These are phyloP conservation scores for Acipenser transmontanus DNA, from an alignment of 2,797 vertebrate species.

Conservation along the genomic window DNA sequence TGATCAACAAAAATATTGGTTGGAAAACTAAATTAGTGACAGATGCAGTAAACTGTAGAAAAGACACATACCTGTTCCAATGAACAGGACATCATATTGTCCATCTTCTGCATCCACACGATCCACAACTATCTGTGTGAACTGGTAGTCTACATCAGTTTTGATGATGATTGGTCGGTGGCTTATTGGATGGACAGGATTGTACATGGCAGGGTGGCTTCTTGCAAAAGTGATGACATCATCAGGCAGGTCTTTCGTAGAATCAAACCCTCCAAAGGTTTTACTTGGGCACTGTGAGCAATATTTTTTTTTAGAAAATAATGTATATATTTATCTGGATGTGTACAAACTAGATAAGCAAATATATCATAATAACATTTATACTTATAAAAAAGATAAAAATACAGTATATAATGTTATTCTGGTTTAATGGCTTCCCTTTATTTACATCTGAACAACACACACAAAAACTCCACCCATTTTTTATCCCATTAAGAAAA, in stretches of 20 bases:
- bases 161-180: constrained; percentile 90
- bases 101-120: constrained; percentile 94
- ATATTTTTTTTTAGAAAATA: constrained; percentile 7
- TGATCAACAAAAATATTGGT: too few relatives aligned
- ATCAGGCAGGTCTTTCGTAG: constrained; percentile 94
- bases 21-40: too few relatives aligned
- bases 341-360: background rate
- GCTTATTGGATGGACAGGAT: constrained; percentile 85
- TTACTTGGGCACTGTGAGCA: constrained; percentile 85
- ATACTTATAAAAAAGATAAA: too few relatives aligned
- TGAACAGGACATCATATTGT: constrained; percentile 97
- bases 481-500: too few relatives aligned
- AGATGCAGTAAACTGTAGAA: constrained; percentile 3
- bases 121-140: constrained; percentile 94
- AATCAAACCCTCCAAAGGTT: constrained; percentile 95
- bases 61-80: constrained; percentile 81
- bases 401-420: too few relatives aligned
- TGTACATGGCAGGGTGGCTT: constrained; percentile 96
- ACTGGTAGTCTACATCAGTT: constrained; percentile 94
- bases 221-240: constrained; percentile 94
- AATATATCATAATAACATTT: background rate
- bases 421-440: too few relatives aligned
- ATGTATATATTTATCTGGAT: background rate
- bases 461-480: too few relatives aligned
- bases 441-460: too few relatives aligned